These are phyloP conservation scores for Pomatostomus ruficeps DNA, from an alignment of 2,113 vertebrate genomes.

Conservation along the genomic window DNA sequence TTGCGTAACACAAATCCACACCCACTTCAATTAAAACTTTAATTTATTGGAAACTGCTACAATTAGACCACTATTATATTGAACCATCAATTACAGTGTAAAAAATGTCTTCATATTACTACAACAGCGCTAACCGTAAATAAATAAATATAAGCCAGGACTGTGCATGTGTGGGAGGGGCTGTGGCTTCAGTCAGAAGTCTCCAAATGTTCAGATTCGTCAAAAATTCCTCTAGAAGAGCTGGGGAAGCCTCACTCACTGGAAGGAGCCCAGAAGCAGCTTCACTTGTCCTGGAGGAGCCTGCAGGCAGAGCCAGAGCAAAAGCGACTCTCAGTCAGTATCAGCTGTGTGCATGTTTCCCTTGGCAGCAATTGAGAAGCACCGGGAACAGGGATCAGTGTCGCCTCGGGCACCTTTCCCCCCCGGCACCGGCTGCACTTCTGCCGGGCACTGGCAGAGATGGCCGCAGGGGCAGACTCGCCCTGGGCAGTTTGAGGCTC, in stretches of 20 bases:
- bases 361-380: not conserved
- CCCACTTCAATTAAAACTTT: not conserved
- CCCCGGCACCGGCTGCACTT: not conserved
- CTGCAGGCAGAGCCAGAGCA: not conserved
- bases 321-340: not conserved
- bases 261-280: not conserved
- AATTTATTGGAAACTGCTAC: not conserved
- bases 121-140: rapidly evolving
- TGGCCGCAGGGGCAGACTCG: not conserved
- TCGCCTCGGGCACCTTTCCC: rapidly evolving
- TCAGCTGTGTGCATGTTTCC: not conserved
- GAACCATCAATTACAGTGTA: too few species aligned
- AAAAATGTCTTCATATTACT: not conserved
- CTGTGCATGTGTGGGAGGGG: rapidly evolving
- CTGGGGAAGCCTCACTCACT: not conserved
- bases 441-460: too few species aligned
- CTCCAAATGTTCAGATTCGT: not conserved
- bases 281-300: not conserved
- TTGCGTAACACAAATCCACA: not conserved
- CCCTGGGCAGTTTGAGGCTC: not conserved
- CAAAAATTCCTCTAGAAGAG: not conserved
- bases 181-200: not conserved
- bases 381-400: too few species aligned
- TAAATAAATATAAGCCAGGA: not conserved
- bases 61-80: not conserved